These are phyloP conservation scores for Myocastor coypus DNA, from an alignment of 2,113 vertebrate species.

Conservation along the genomic window DNA sequence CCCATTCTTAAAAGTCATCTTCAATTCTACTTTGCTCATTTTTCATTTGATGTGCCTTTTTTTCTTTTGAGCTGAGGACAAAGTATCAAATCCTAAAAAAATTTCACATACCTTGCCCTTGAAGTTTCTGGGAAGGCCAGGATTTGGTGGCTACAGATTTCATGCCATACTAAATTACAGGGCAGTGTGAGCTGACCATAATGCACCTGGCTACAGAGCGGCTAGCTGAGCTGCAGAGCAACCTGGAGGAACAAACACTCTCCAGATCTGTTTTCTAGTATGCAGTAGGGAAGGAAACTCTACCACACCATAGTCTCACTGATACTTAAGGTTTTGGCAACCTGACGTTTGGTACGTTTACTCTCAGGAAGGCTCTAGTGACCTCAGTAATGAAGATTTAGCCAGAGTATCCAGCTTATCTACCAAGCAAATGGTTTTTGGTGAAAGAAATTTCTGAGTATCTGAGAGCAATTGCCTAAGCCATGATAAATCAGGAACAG, in stretches of 20 bases:
- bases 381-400: background rate
- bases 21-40: constrained; percentile 27
- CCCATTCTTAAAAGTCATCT: constrained; percentile 27
- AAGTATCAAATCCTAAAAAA: constrained; percentile 59
- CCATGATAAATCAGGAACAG: background rate
- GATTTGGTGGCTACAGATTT: constrained; percentile 17
- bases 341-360: constrained; percentile 29
- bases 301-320: background rate
- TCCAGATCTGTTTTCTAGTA: constrained; percentile 3
- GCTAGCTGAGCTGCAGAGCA: background rate
- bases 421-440: constrained; percentile 7
- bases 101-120: constrained; percentile 46
- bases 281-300: background rate
- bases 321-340: constrained; percentile 10
- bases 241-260: background rate
- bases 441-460: background rate
- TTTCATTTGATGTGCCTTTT: background rate
- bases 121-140: constrained; percentile 37
- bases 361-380: constrained; percentile 40
- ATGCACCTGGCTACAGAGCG: background rate
- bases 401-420: background rate
- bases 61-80: constrained; percentile 46
- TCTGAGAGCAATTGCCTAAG: background rate
- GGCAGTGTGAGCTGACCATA: constrained; percentile 22
- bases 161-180: constrained; percentile 15